Evolutionary conservation across 2,888 invertebrate species (phyloP), one percentile per base, ranked within the genome.

Genomic region (Gymnoscelis rufifasciata): DNA sequence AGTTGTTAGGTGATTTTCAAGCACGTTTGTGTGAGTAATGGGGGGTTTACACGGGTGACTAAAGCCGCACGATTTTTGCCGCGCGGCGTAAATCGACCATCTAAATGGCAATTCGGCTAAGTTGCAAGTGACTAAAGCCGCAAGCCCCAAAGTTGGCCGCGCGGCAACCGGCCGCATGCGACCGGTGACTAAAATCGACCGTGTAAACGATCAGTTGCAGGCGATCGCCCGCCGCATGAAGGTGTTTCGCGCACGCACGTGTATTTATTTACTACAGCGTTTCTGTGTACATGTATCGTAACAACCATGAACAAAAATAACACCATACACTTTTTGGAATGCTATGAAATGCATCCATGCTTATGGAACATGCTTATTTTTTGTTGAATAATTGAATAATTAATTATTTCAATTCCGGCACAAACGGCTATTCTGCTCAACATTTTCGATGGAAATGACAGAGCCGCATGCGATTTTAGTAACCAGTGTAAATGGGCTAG

Each of bases 381-480:
- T n/a, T n/a, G n/a, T n/a, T n/a, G n/a, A 27, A 10, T 19, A 19
- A 19, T 19, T 19, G 19, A 19, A 19, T 19, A 19, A 26, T 26
- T 26, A 26, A 26, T 26, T 26, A 26, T 26, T 26, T 26, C 26
- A 43, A 48, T 57, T 51, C 52, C 56, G 52, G 54, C 57, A 57
- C 57, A 57, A 54, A 61, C 56, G 42, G 51, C 56, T 57, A 59
- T 57, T 59, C 60, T 60, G 56, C 57, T 60, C 59, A 59, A 59
- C 54, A 60, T 60, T 62, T 62, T 60, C 59, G 57, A 55, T 47
- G 59, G 58, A 62, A 68, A 66, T 62, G 60, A 64, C 62, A 1
- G 58, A 68, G 59, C 57, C 62, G 64, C 64, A 62, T 66, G 63
- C 62, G 65, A 63, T 67, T 67, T 64, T 62, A 63, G 59, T 66